phyloP scores from a whole-genome alignment of 2,888 invertebrate genomes.

The Mellilla xanthometata region DNA sequence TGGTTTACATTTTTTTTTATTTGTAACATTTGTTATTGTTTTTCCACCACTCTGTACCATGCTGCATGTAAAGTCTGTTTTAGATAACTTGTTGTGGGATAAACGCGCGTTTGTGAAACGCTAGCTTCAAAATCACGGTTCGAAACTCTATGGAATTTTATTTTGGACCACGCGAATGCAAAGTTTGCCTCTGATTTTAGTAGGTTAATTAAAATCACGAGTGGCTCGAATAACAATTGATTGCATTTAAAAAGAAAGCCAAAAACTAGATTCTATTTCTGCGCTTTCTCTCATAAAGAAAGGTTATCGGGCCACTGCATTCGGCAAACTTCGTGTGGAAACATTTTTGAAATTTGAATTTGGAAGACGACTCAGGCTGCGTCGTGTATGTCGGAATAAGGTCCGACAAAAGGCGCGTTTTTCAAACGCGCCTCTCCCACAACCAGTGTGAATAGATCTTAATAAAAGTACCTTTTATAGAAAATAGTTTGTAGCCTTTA shows the following conservation, averaged over 20 bases:
- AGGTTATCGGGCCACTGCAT: constrained; percentile 32
- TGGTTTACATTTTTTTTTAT: too few relatives aligned
- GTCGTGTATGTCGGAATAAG: background rate
- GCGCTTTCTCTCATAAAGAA: constrained; percentile 33
- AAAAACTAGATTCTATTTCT: constrained; percentile 30
- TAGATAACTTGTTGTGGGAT: constrained; percentile 36
- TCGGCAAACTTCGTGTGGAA: constrained; percentile 24
- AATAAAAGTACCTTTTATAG: constrained; percentile 77
- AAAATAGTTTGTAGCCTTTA: constrained; percentile 57
- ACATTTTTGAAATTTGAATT: constrained; percentile 21
- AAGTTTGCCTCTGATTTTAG: constrained; percentile 2
- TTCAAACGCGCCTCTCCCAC: constrained; percentile 67
- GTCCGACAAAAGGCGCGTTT: constrained; percentile 35
- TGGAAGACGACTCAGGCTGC: constrained; percentile 24
- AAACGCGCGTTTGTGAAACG: constrained; percentile 60
- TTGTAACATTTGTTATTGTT: too few relatives aligned
- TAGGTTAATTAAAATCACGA: constrained; percentile 28
- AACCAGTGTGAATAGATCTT: constrained; percentile 56
- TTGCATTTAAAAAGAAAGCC: constrained; percentile 40
- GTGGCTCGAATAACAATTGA: constrained; percentile 34
- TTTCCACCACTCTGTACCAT: background rate
- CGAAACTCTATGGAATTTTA: background rate
- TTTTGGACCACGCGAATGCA: background rate
- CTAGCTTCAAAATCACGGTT: constrained; percentile 21
- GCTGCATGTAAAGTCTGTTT: constrained; percentile 1